Conservation (phyloP, 92 coral and sea anemone genomes). For the Metridium senile region DNA sequence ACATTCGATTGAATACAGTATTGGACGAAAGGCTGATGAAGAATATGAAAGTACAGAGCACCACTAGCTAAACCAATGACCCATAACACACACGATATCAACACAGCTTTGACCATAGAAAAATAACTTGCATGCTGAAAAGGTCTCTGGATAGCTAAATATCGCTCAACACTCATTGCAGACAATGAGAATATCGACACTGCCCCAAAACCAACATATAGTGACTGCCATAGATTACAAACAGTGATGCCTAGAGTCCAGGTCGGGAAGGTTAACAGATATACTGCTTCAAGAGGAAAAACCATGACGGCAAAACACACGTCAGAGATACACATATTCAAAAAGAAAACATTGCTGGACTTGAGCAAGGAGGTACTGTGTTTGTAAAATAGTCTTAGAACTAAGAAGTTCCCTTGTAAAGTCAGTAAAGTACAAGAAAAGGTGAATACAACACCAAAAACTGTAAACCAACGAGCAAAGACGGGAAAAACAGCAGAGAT, state of each 20-base stretch:
- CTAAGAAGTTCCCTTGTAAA: background rate
- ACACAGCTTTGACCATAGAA: conserved; percentile 1
- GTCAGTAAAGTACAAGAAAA: background rate
- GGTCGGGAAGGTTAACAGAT: conserved; percentile 15
- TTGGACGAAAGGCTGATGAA: conserved; percentile 4
- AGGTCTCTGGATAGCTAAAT: conserved; percentile 42
- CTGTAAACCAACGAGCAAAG: background rate
- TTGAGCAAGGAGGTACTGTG: conserved; percentile 20
- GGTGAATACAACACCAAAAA: conserved; percentile 1
- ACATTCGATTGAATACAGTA: conserved; percentile 20
- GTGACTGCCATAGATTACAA: conserved; percentile 51
- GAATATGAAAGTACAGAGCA: conserved; percentile 13
- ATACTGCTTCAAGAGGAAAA: conserved; percentile 49
- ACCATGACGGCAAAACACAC: conserved; percentile 34
- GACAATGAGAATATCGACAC: conserved; percentile 36
- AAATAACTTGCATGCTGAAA: conserved; percentile 26
- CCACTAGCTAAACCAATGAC: conserved; percentile 35
- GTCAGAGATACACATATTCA: conserved; percentile 51
- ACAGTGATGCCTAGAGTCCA: conserved; percentile 50
- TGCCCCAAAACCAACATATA: conserved; percentile 42
- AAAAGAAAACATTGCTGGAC: conserved; percentile 40
- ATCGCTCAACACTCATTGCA: conserved; percentile 50
- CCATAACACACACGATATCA: conserved; percentile 33
- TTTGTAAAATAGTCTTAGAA: conserved; percentile 13
- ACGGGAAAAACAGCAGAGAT: background rate